Percentiles rank a stretch among this genome's conserved stretches.
These are phyloP conservation scores for Eulemur macaco DNA, from an alignment of 2,113 vertebrate genomes.

Conservation along the genomic window DNA sequence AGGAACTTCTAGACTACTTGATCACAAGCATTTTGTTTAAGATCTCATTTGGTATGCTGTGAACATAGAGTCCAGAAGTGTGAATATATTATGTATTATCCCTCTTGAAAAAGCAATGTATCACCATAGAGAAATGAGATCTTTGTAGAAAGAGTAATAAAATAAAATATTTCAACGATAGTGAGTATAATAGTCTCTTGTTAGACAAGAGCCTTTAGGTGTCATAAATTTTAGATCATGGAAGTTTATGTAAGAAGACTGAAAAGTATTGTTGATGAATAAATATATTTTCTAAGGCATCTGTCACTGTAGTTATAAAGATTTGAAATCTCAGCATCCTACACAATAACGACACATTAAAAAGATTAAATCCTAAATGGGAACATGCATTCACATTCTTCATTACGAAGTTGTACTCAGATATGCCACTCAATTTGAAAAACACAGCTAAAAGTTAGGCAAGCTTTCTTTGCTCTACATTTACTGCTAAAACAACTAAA, in stretches of 20 bases:
- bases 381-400: slow-evolving; percentile 56
- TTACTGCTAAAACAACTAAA: slow-evolving; percentile 14
- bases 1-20: neutral
- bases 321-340: slow-evolving; percentile 62
- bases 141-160: slow-evolving; percentile 59
- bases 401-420: slow-evolving; percentile 51
- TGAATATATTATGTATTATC: neutral
- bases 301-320: neutral
- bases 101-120: slow-evolving; percentile 39
- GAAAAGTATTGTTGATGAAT: slow-evolving; percentile 47
- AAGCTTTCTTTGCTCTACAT: neutral
- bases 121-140: slow-evolving; percentile 51
- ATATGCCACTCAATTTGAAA: slow-evolving; percentile 55
- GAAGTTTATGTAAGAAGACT: slow-evolving; percentile 32
- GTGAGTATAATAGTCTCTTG: slow-evolving; percentile 44
- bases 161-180: slow-evolving; percentile 56
- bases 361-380: slow-evolving; percentile 62
- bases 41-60: neutral
- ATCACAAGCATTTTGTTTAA: neutral
- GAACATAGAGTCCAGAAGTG: neutral
- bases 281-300: slow-evolving; percentile 54
- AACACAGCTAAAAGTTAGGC: slow-evolving; percentile 46
- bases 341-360: slow-evolving; percentile 55
- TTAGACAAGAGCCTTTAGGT: slow-evolving; percentile 54
- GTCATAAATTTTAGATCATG: slow-evolving; percentile 58